Percentiles rank a stretch among this genome's conserved stretches.
Conservation (phyloP, 2,113 vertebrate species). For the Plecturocebus donacophilus region DNA sequence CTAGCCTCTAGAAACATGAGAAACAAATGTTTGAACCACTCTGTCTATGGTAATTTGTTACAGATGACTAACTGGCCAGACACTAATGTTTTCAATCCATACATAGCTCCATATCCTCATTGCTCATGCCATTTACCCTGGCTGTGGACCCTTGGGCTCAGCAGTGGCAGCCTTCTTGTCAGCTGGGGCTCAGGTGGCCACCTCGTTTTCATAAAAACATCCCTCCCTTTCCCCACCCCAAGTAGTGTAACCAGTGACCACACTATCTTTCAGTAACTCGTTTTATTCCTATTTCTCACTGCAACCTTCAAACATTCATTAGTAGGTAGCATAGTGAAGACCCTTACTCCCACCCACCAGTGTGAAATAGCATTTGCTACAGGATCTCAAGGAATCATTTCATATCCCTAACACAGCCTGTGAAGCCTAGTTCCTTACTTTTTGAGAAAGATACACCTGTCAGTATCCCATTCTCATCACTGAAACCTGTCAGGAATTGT, state of each 20-base stretch:
- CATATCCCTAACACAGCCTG: neutral
- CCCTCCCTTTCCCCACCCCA: neutral
- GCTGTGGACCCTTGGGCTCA: neutral
- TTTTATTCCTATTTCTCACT: neutral
- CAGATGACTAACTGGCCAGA: neutral
- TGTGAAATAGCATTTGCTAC: neutral
- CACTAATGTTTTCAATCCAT: neutral
- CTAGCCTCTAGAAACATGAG: neutral
- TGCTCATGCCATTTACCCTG: neutral
- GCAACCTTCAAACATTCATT: neutral
- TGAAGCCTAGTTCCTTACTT: neutral
- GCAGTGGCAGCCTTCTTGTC: neutral
- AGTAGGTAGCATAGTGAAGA: neutral
- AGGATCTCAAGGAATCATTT: neutral
- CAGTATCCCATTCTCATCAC: neutral
- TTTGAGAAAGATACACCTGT: neutral
- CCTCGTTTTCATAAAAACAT: neutral
- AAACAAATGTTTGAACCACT: neutral
- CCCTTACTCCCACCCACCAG: neutral
- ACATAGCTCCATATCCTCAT: neutral
- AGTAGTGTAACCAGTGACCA: neutral
- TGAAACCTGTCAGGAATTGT: neutral
- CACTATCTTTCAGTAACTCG: fast-evolving
- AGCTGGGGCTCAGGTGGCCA: neutral
- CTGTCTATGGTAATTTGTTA: neutral